phyloP scores from a whole-genome alignment of 2,888 invertebrate species.

The Cephus pygmeus region DNA sequence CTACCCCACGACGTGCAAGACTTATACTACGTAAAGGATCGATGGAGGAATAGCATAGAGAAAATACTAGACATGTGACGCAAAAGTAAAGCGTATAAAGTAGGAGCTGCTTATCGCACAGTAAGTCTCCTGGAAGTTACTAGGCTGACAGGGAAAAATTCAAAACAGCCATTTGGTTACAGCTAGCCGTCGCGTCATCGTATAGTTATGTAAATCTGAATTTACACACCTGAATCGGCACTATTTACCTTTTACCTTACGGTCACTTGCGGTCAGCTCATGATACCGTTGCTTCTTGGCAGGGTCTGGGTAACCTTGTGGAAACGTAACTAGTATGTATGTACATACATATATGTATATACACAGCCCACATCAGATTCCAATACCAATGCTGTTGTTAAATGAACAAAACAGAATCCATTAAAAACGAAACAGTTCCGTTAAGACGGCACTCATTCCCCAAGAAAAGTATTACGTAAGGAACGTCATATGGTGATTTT shows the following conservation, averaged over 20 bases:
- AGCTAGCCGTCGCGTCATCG: not conserved
- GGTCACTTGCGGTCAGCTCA: constrained; percentile 37
- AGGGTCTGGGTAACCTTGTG: not conserved
- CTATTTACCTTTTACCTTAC: constrained; percentile 46
- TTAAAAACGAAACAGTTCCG: not conserved
- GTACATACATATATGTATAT: not conserved
- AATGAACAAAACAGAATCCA: not conserved
- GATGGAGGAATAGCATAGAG: not conserved
- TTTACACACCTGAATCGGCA: constrained; percentile 34
- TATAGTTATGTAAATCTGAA: constrained; percentile 40
- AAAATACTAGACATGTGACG: not conserved
- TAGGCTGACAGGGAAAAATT: not conserved
- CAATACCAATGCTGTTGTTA: not conserved
- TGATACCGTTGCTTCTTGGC: not conserved
- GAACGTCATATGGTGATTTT: not conserved
- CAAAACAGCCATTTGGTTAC: not conserved
- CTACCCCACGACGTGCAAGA: no score
- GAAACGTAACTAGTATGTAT: not conserved
- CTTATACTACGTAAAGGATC: not conserved
- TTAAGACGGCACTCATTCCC: not conserved
- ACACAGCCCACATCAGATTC: not conserved
- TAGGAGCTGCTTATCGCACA: not conserved
- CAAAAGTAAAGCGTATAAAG: not conserved
- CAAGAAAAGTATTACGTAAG: not conserved
- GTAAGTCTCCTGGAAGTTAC: not conserved